These are phyloP conservation scores for Acleris cristana DNA, from an alignment of 2,888 invertebrate species.

Conservation along the genomic window DNA sequence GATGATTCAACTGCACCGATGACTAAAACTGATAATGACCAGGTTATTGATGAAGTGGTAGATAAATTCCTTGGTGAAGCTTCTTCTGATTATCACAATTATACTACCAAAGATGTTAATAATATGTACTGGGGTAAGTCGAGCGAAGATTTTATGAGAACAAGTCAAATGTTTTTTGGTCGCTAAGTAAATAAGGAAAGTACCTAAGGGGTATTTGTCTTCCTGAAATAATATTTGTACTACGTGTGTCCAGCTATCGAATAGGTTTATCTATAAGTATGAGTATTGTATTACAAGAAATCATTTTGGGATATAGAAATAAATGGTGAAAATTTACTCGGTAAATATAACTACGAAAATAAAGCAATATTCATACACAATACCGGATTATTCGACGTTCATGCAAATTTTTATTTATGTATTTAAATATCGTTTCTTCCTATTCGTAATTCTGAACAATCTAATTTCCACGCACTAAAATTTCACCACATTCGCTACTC, in stretches of 20 bases:
- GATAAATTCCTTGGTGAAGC: constrained; percentile 65
- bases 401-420: no score
- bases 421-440: no score
- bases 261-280: no score
- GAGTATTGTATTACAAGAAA: no score
- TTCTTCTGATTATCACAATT: constrained; percentile 61
- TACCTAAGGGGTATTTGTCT: constrained; percentile 5
- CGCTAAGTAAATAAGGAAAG: constrained; percentile 12
- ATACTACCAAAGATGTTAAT: constrained; percentile 44
- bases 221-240: constrained; percentile 20
- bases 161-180: constrained; percentile 11
- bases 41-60: constrained; percentile 56
- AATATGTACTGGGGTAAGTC: constrained; percentile 70
- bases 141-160: background rate
- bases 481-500: no score
- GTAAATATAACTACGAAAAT: no score
- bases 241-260: background rate
- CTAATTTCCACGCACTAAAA: no score
- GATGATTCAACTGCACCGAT: constrained; percentile 40
- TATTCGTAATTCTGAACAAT: no score
- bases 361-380: no score
- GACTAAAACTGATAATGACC: constrained; percentile 40
- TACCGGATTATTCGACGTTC: no score
- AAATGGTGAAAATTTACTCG: no score
- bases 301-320: no score